A percentile compares a stretch with the other conserved stretches of the same genome.
Evolutionary conservation across 2,113 vertebrate genomes (phyloP).

Genomic region (Lates calcarifer): DNA sequence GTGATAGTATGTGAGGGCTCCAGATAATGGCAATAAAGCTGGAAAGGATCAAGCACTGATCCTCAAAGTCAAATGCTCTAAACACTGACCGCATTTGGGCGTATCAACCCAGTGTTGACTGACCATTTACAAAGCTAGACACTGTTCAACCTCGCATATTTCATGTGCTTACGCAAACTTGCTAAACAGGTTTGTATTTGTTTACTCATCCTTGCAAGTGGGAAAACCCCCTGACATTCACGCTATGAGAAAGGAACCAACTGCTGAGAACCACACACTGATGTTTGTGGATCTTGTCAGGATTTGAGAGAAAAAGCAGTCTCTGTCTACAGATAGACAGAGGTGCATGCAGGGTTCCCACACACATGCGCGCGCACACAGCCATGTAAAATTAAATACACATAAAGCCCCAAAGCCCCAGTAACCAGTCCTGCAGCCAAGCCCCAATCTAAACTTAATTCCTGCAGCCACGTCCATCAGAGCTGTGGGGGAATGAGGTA

Average conservation of each 20-base stretch:
- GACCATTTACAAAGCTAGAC: conserved; percentile 13
- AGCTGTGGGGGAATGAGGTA: conserved; percentile 56
- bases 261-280: conserved; percentile 1
- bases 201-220: background rate
- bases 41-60: conserved; percentile 39
- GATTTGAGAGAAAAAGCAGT: conserved; percentile 49
- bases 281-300: conserved; percentile 47
- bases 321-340: conserved; percentile 28
- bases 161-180: background rate
- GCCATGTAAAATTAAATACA: conserved; percentile 33
- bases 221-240: conserved; percentile 16
- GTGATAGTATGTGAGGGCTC: conserved; percentile 23
- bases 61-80: conserved; percentile 37
- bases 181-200: conserved; percentile 6
- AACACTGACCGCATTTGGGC: conserved; percentile 13
- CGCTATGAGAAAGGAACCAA: background rate
- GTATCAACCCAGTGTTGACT: conserved; percentile 1
- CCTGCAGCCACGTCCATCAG: conserved; percentile 62
- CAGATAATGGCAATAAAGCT: conserved; percentile 50
- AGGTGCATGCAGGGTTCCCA: background rate
- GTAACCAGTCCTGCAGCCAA: conserved; percentile 34
- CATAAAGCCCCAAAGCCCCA: conserved; percentile 26
- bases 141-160: background rate
- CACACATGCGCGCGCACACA: background rate
- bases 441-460: conserved; percentile 57